These are phyloP conservation scores for Agriopis leucophaearia DNA, from an alignment of 2,888 invertebrate species.

Conservation along the genomic window DNA sequence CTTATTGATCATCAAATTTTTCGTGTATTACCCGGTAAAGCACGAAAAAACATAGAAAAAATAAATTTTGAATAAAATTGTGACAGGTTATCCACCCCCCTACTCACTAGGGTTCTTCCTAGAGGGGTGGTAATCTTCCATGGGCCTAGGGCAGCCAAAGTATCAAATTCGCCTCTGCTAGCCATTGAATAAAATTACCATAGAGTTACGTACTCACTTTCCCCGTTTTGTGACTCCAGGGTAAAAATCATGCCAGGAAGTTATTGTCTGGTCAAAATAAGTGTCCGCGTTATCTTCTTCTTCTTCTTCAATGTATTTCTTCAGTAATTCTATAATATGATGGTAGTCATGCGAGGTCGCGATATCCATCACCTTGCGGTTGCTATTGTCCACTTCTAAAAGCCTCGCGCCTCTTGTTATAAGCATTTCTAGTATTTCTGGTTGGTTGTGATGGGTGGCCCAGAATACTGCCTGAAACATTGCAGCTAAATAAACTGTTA, in stretches of 20 bases:
- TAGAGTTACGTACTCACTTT: conserved; percentile 58
- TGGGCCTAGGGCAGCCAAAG: neutral
- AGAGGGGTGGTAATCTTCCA: no score
- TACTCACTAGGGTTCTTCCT: no score
- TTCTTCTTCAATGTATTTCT: conserved; percentile 64
- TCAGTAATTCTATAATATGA: conserved; percentile 77
- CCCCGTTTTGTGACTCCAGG: conserved; percentile 70
- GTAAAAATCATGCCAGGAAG: conserved; percentile 84
- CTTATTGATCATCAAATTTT: no score
- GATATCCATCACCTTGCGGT: conserved; percentile 81
- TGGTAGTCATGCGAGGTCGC: conserved; percentile 83
- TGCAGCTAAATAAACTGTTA: neutral
- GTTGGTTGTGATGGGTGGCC: conserved; percentile 86
- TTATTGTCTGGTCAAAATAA: conserved; percentile 50
- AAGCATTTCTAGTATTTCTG: conserved; percentile 83
- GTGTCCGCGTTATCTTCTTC: conserved; percentile 53
- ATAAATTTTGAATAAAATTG: no score
- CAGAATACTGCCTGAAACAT: conserved; percentile 87
- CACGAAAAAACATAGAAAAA: no score
- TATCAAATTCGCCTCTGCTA: neutral
- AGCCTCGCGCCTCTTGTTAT: conserved; percentile 82
- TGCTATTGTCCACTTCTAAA: conserved; percentile 80
- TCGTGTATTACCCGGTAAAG: no score
- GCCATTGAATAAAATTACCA: neutral
- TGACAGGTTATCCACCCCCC: no score